Conservation (phyloP, 2,113 vertebrate species). For the Cyanistes caeruleus region DNA sequence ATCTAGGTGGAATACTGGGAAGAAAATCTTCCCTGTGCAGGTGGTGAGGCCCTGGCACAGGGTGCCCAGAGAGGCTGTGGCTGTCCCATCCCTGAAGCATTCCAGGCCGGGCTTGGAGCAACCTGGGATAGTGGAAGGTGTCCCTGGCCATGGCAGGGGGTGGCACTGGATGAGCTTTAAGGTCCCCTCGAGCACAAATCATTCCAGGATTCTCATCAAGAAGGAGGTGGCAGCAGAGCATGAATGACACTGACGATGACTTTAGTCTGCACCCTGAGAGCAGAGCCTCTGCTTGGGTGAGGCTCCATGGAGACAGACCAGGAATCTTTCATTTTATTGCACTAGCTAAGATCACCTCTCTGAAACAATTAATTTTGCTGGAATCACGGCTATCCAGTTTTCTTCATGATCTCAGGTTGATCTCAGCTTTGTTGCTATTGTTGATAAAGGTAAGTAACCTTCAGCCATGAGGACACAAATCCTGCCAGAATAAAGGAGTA, state of each 20-base stretch:
- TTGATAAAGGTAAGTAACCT: not conserved
- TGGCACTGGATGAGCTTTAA: not conserved
- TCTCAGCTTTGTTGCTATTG: not conserved
- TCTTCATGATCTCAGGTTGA: not conserved
- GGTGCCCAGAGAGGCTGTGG: not conserved
- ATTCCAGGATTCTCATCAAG: not conserved
- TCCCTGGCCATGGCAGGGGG: not conserved
- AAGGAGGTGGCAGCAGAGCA: not conserved
- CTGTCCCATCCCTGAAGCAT: not conserved
- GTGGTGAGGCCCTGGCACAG: not conserved
- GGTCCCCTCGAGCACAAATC: not conserved
- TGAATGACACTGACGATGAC: accelerated
- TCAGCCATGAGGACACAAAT: not conserved
- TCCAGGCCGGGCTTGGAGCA: not conserved
- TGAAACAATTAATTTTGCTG: not conserved
- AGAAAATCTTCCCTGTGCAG: not conserved
- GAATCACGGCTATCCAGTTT: not conserved
- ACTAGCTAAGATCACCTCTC: not conserved
- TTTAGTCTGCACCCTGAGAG: not conserved
- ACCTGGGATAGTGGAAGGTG: not conserved
- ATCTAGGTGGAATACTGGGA: not conserved
- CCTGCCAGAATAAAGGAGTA: not conserved
- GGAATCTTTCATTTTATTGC: not conserved
- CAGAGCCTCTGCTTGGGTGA: not conserved
- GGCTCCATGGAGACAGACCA: not conserved